phyloP scores from a whole-genome alignment of 2,888 invertebrate genomes.

The Ophion obscuratus region DNA sequence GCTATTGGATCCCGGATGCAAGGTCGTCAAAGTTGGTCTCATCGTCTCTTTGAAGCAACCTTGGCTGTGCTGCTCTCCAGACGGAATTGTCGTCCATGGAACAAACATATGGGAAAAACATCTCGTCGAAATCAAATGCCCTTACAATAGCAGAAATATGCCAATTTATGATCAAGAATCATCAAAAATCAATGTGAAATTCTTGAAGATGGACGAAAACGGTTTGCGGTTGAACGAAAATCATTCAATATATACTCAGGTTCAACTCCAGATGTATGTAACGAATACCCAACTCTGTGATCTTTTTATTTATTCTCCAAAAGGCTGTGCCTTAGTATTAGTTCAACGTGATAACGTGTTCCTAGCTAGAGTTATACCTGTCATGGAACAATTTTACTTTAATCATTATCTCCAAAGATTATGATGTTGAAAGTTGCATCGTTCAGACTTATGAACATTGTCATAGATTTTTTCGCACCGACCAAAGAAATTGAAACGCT shows the following conservation, averaged over 20 bases:
- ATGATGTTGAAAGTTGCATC: neutral
- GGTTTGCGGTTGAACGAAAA: slow-evolving; percentile 55
- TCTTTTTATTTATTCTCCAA: slow-evolving; percentile 9
- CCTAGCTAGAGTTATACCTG: neutral
- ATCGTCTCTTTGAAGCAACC: slow-evolving; percentile 63
- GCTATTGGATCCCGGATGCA: slow-evolving; percentile 42
- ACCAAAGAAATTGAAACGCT: too few relatives aligned
- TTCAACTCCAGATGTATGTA: slow-evolving; percentile 16
- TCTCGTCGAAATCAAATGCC: slow-evolving; percentile 61
- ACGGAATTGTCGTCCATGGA: slow-evolving; percentile 63
- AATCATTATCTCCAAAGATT: slow-evolving; percentile 21
- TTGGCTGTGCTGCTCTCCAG: slow-evolving; percentile 68
- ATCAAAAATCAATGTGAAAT: slow-evolving; percentile 43
- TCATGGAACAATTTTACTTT: slow-evolving; percentile 27
- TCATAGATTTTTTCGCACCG: too few relatives aligned
- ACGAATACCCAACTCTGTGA: neutral
- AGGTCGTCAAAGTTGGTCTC: slow-evolving; percentile 66
- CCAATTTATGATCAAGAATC: slow-evolving; percentile 34
- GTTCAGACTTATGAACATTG: too few relatives aligned
- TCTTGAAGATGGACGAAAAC: slow-evolving; percentile 60
- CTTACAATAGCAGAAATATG: slow-evolving; percentile 19
- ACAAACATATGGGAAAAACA: slow-evolving; percentile 66
- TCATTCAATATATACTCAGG: slow-evolving; percentile 21
- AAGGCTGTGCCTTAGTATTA: neutral
- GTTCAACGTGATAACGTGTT: neutral